Evolutionary conservation across 2,113 vertebrate genomes (phyloP).

Genomic region (Mormyrus lacerda): DNA sequence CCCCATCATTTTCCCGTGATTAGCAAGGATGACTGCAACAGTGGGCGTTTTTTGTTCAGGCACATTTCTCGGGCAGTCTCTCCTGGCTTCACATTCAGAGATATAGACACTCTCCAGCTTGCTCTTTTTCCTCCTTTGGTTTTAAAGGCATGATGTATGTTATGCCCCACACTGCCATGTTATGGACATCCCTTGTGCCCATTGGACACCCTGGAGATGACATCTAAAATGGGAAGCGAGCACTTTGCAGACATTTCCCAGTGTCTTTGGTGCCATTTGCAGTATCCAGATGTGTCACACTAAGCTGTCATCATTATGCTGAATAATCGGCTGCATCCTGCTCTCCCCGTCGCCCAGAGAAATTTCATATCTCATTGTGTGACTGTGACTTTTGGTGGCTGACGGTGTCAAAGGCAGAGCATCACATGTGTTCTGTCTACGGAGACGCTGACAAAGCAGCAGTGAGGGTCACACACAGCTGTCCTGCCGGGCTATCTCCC

Average conservation of each 20-base stretch:
- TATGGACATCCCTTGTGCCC: neutral
- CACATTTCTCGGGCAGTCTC: neutral
- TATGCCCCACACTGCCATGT: neutral
- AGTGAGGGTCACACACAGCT: neutral
- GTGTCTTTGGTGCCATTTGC: neutral
- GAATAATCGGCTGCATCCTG: neutral
- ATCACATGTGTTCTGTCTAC: neutral
- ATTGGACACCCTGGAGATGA: neutral
- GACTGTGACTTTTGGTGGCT: conserved; percentile 40
- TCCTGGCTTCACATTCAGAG: neutral
- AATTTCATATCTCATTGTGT: conserved; percentile 32
- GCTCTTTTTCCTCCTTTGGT: neutral
- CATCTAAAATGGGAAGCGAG: neutral
- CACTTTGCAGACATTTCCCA: neutral
- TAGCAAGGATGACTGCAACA: neutral
- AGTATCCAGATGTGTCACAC: conserved; percentile 30
- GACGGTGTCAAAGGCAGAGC: conserved; percentile 38
- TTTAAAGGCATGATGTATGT: neutral
- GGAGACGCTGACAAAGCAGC: neutral
- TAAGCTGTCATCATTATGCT: conserved; percentile 21
- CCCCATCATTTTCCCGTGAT: neutral
- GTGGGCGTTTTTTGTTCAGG: neutral
- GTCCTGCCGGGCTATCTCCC: neutral
- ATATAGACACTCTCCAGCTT: neutral
- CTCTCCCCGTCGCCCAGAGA: neutral